Evolutionary conservation across 1,140 invertebrate genomes (phyloP), one percentile per base, ranked within the genome.

Genomic region (Melipona quadrifasciata): DNA sequence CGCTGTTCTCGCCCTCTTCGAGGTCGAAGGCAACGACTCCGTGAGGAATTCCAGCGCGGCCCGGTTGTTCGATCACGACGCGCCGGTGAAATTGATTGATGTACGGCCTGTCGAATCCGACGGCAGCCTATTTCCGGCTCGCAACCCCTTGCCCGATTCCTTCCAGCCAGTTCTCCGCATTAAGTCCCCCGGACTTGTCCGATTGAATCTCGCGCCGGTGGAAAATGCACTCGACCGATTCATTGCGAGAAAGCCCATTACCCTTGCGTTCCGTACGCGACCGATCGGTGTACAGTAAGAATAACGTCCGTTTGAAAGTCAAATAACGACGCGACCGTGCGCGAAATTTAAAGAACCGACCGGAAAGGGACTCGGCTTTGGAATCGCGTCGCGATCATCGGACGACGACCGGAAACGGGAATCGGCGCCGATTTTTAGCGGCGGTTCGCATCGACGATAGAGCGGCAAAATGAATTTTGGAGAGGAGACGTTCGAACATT

Each of bases 21-120:
- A 47, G 39, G 68, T 47, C 4, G 64, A 70, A 31, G 75, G 27
- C 83, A 79, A 75, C 70, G 82, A 76, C 61, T 75, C 81, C 77
- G 80, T 67, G 34, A 65, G 82, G 77, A 86, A 86, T 85, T 86
- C 86, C 89, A 31, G 58, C 80, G 72, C 75, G 83, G 58, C 78
- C 39, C 39, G 39, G 39, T 47, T 64, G 58, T 27, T 39, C 47
- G 88, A 89, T 88, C 82, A 82, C 73, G 85, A 79, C 80, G 75
- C 71, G 73, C n/a, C 67, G 80, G 68, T 90, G 87, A 91, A 91
- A 91, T 91, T 89, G 89, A 91, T 91, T 87, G 91, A 91, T 91
- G 86, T 84, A 90, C 89, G 86, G 84, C 83, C 79, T 68, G 82
- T 81, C 89, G 84, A 89, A 89, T 91, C 80, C 85, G 78, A 74